Conservation (phyloP, 2,888 invertebrate genomes). For the Thyatira batis region DNA sequence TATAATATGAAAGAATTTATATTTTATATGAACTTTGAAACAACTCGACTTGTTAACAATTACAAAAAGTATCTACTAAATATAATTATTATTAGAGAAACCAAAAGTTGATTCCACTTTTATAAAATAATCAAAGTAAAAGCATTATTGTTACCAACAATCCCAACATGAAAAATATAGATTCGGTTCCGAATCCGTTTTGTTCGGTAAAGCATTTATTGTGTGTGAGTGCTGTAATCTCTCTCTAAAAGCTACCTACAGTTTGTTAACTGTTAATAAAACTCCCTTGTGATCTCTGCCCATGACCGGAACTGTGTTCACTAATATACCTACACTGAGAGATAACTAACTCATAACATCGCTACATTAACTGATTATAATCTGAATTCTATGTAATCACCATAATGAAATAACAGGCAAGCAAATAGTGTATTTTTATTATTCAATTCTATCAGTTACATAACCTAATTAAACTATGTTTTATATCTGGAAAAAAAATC, state of each 20-base stretch:
- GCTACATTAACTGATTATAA: neutral
- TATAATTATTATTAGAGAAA: neutral
- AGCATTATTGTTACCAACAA: conserved; percentile 22
- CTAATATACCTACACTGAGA: neutral
- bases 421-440: too few relatives aligned
- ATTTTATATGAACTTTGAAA: too few relatives aligned
- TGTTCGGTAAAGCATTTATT: conserved; percentile 38
- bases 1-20: too few relatives aligned
- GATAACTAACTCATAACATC: neutral
- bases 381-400: neutral
- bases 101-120: conserved; percentile 1
- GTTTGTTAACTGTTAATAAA: conserved; percentile 52
- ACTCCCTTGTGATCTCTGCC: conserved; percentile 34
- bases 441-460: too few relatives aligned
- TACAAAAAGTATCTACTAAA: too few relatives aligned
- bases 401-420: neutral
- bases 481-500: conserved; percentile 17
- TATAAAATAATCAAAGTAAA: conserved; percentile 36
- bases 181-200: conserved; percentile 28
- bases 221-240: conserved; percentile 46
- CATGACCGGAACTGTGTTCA: conserved; percentile 11
- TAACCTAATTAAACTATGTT: too few relatives aligned
- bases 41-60: too few relatives aligned
- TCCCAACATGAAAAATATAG: conserved; percentile 27
- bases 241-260: conserved; percentile 44